These are phyloP conservation scores for Microtus oregoni DNA, from an alignment of 2,113 vertebrate genomes.

Conservation along the genomic window DNA sequence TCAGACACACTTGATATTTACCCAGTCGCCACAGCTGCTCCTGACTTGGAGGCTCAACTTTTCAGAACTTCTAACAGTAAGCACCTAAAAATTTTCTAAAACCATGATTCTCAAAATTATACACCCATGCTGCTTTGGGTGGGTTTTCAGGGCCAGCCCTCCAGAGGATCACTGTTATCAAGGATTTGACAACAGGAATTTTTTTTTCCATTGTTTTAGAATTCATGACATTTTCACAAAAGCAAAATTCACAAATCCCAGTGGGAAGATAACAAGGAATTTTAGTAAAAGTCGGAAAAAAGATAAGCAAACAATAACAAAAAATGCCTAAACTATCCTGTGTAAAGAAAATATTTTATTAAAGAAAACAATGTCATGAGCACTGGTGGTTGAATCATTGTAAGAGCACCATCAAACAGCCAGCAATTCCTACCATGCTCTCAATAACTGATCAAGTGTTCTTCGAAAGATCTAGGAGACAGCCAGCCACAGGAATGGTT, in stretches of 20 bases:
- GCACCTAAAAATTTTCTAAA: neutral
- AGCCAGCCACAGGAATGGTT: neutral
- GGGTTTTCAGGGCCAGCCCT: neutral
- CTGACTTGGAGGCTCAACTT: neutral
- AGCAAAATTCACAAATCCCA: conserved; percentile 13
- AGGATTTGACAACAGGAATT: neutral
- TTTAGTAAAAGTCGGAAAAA: neutral
- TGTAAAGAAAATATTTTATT: neutral
- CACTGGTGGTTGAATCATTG: neutral
- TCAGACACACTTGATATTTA: neutral
- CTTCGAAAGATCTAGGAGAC: neutral
- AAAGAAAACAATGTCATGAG: neutral
- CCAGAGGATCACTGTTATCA: neutral
- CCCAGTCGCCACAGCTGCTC: neutral
- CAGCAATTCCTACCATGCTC: neutral
- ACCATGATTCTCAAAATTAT: neutral
- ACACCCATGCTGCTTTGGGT: neutral
- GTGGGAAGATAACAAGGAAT: neutral
- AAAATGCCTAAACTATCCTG: neutral
- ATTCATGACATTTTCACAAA: conserved; percentile 2
- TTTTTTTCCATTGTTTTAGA: neutral
- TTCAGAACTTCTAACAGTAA: neutral
- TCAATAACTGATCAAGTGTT: neutral
- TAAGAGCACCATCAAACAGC: neutral
- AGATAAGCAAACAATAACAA: neutral